Base-by-base conservation (phyloP, 53 echinoderm and acorn worm species). In the Apostichopus leukothele region DNA sequence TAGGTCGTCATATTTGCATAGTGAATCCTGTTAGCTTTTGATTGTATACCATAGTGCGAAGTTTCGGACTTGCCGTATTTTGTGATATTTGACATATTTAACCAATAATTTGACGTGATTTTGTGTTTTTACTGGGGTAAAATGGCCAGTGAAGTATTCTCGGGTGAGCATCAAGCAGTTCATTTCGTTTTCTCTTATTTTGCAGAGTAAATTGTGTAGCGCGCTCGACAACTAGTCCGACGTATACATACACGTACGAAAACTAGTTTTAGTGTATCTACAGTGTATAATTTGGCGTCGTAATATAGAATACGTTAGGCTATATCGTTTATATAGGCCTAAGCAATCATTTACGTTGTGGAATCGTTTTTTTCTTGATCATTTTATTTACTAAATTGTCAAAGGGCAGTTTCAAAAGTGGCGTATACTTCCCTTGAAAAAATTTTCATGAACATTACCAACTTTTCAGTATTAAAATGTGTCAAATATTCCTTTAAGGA, bases 61-160 rank as follows among this genome's bases (percentile, higher is more conserved):
- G 55, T 59, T 54, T 54, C 54, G 20, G 39, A 54, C 81, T 81
- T 81, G 55, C 54, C 77, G 81, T 53, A 81, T 81, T 81, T 81
- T 81, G 54, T 54, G 81, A 81, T 81, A 57, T 81, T 52, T 21
- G 5, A 22, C 18, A 21, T 50, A 81, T 22, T 81, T 81, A 59
- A 23, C 59, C 19, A 81, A 54, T 54, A 54, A 81, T 54, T 18
- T 59, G 23, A 21, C 22, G 59, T 18, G 21, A 22, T 81, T 81
- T 81, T 8, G 81, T 81, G 1, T 5, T 10, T 10, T 1, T 81
- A 54, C 55, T n/a, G 54, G 7, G 53, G 19, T n/a, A 81, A 81
- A 54, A 92, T 92, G 92, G 90, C 92, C 75, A 92, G 92, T 88
- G 90, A 92, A 83, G 90, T 92, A 88, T 92, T 92, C 90, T 74